Evolutionary conservation across 2,113 vertebrate genomes (phyloP), one percentile per base, ranked within the genome.

Genomic region (Sigmodon hispidus): DNA sequence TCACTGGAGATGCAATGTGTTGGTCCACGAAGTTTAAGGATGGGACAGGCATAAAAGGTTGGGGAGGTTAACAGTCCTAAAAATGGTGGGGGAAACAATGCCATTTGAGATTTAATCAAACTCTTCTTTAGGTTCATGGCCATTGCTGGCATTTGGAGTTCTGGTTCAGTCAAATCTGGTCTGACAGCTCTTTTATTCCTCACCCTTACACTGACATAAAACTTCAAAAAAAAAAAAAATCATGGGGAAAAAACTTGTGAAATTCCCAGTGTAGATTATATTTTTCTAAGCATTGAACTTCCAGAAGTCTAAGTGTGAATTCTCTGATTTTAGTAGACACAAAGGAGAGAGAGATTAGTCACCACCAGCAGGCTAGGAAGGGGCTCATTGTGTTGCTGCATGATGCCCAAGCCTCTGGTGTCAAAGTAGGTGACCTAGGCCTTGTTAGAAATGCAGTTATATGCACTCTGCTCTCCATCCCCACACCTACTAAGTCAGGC

Each of bases 201-300:
- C n/a, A 19, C 2, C 0, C 40, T 26, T 5, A 0, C 5, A 24
- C 57, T 0, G 9, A 65, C 52, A 9, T 2, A 65, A 26, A 69
- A 19, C 45, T 21, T 59, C 26, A 57, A 21, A 77, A 16, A 31
- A 43, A 57, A 21, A 77, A 16, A 31, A 43, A 65, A 65, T 12
- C 16, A 65, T 0, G 40, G 7, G 19, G 19, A 31, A 92, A 40
- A 50, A 77, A 69, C 29, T 29, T 43, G 36, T 36, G n/a, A 77
- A 84, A 75, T 34, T 36, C 63, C 40, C 59, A 16, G 5, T n/a
- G 24, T 4, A 36, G 34, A 36, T 59, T 16, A 5, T 67, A 36
- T 88, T 40, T n/a, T 55, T 52, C 26, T 34, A 77, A 77, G 29
- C 13, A 19, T 63, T 77, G 77, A 50, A 48, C 21, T 89, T 93